Conservation (phyloP, 2,888 invertebrate genomes). For the Sericinus montela region DNA sequence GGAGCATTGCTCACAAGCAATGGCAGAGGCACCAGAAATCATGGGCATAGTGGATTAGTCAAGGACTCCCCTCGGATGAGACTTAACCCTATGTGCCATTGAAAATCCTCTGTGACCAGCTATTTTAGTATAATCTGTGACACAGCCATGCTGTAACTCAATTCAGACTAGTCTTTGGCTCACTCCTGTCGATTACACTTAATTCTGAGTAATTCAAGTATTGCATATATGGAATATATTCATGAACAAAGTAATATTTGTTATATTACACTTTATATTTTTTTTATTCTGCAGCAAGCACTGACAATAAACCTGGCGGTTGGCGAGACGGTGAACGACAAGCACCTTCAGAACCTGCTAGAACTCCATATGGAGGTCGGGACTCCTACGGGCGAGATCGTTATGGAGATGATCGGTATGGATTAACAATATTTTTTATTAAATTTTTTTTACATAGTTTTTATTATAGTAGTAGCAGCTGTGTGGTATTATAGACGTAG, state of each 20-base stretch:
- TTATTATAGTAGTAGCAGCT: too few species aligned
- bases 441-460: too few species aligned
- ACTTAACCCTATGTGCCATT: slow-evolving; percentile 66
- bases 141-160: slow-evolving; percentile 80
- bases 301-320: slow-evolving; percentile 66
- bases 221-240: background rate
- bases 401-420: slow-evolving; percentile 47
- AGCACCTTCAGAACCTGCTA: slow-evolving; percentile 56
- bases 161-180: slow-evolving; percentile 90
- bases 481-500: too few species aligned
- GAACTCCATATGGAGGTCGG: slow-evolving; percentile 69
- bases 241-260: too few species aligned
- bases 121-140: slow-evolving; percentile 86
- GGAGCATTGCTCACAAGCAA: slow-evolving; percentile 77
- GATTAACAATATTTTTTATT: background rate
- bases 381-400: slow-evolving; percentile 68
- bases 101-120: slow-evolving; percentile 83
- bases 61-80: slow-evolving; percentile 72
- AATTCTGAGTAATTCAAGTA: slow-evolving; percentile 46
- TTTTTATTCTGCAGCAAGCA: slow-evolving; percentile 46
- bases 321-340: slow-evolving; percentile 73
- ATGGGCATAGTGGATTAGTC: slow-evolving; percentile 59
- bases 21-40: slow-evolving; percentile 84
- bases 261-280: too few species aligned
- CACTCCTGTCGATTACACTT: slow-evolving; percentile 50